Conservation (phyloP, 2,113 vertebrate genomes). For the Halcyon malimbica region DNA sequence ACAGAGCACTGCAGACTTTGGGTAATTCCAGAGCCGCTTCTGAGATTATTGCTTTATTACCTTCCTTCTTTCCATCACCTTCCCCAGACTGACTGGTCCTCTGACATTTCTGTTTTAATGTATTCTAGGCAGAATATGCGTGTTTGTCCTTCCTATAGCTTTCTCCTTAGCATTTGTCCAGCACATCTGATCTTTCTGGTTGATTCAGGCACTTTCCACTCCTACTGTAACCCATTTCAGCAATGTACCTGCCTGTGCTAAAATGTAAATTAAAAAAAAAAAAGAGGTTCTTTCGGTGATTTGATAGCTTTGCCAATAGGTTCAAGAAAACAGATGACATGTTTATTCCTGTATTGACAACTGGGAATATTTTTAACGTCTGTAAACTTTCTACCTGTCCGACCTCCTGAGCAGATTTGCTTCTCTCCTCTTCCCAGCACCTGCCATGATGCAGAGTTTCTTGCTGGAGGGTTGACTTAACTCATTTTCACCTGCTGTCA, state of each 20-base stretch:
- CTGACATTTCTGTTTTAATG: conserved; percentile 1
- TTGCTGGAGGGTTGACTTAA: neutral
- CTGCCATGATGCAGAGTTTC: neutral
- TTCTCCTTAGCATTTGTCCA: neutral
- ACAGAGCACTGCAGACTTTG: neutral
- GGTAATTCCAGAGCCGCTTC: neutral
- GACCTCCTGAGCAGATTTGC: neutral
- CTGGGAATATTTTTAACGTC: neutral
- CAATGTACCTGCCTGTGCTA: neutral
- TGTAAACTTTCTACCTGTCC: neutral
- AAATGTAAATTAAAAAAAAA: neutral
- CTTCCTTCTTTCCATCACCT: neutral
- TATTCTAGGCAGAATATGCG: neutral
- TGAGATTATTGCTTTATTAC: conserved; percentile 28
- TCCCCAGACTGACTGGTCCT: neutral
- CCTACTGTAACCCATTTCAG: neutral
- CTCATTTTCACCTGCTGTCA: neutral
- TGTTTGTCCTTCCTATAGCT: conserved; percentile 10
- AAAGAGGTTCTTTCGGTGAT: neutral
- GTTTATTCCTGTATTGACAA: conserved; percentile 22
- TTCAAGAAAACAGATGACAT: neutral
- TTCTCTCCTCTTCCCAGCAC: neutral
- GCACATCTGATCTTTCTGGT: neutral
- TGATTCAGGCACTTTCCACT: neutral
- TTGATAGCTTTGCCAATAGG: conserved; percentile 6